These are phyloP conservation scores for Rhipidura dahli DNA, from an alignment of 2,113 vertebrate species.

Conservation along the genomic window DNA sequence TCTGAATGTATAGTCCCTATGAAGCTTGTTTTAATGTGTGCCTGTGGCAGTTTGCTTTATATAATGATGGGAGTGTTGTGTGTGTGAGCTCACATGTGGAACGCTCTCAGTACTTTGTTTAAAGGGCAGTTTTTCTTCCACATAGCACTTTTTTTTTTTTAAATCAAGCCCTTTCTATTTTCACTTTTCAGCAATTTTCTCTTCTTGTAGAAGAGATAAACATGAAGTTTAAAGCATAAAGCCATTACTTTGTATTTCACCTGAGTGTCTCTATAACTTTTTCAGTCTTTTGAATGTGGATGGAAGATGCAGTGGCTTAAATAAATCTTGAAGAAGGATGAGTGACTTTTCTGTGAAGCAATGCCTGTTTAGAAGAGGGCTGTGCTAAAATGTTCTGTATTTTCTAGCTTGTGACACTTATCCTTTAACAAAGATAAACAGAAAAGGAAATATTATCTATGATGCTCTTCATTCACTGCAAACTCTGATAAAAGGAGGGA, in stretches of 20 bases:
- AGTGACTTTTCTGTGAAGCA: constrained; percentile 9
- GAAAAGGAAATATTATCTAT: background rate
- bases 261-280: background rate
- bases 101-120: constrained; percentile 35
- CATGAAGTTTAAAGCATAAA: constrained; percentile 33
- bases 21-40: constrained; percentile 25
- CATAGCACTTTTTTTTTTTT: constrained; percentile 60
- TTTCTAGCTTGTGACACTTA: background rate
- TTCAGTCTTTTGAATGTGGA: background rate
- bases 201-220: constrained; percentile 45
- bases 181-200: constrained; percentile 17
- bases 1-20: constrained; percentile 19
- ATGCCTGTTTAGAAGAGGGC: background rate
- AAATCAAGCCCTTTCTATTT: background rate
- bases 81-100: constrained; percentile 15
- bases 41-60: constrained; percentile 62
- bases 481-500: background rate
- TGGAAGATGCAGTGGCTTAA: constrained; percentile 8
- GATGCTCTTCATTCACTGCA: constrained; percentile 7
- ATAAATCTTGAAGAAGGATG: background rate
- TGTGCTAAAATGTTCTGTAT: background rate
- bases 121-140: constrained; percentile 59
- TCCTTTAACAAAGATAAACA: background rate
- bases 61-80: background rate
- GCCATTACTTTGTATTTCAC: constrained; percentile 28